Base-by-base conservation (phyloP, 1,140 invertebrate genomes). In the Pectinophora gossypiella region DNA sequence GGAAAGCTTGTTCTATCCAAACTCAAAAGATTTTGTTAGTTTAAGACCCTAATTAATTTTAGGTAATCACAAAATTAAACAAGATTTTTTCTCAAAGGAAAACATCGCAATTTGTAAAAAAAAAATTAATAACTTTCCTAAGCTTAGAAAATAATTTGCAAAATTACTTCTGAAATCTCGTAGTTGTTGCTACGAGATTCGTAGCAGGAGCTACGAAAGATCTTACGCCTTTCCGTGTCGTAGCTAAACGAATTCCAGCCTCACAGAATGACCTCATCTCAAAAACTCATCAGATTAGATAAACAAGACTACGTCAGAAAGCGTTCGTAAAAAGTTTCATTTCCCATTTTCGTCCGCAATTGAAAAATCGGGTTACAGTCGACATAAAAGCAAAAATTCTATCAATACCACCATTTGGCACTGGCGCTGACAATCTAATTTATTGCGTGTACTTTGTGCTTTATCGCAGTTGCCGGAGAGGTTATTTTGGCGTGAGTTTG, bases 361-460 rank as follows among this genome's bases (percentile, higher is more conserved):
- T 60, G 43, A 59, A 66, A 72, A 72, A 68, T 70, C 59, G 54
- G 55, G 59, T 71, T 66, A 65, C 58, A 15, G 36, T 10, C 45
- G 48, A 68, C 62, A 62, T 66, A 52, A 68, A 70, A 69, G 54
- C 53, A 62, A 69, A 69, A 76, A 71, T 72, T 73, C 64, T 71
- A 66, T 71, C 65, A 73, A 68, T 61, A 62, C 56, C 52, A 43
- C 56, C 61, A 71, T 63, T 75, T 64, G 59, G 55, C 51, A 52
- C 57, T 59, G 44, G 36, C 36, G 40, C 36, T 27, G 55, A 52
- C 42, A 51, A 51, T 51, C 47, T 53, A 50, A 56, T 59, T 59
- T 51, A 53, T 23, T 53, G 44, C 44, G 44, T 32, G 18, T 27
- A 19, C 22, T 51, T 36, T 49, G 40, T 21, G 56, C 46, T 58